Evolutionary conservation across 2,113 vertebrate species (phyloP).

Genomic region (Aegithalos caudatus): DNA sequence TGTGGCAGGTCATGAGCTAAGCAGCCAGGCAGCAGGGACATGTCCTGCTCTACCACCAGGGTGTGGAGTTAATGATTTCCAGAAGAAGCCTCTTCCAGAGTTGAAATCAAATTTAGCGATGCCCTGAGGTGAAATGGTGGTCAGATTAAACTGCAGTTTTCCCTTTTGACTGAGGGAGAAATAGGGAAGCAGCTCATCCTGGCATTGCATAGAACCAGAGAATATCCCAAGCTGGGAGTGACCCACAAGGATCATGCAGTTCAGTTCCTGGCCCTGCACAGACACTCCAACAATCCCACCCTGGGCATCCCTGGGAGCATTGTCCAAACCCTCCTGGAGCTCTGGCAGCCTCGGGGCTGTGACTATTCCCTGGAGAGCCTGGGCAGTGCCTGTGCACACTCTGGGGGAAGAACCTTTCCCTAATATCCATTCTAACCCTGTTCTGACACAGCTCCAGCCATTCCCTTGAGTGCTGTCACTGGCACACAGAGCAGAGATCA

Average conservation of each 20-base stretch:
- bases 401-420: background rate
- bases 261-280: background rate
- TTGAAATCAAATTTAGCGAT: accelerated
- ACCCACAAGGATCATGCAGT: no score
- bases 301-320: accelerated
- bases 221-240: background rate
- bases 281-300: background rate
- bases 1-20: background rate
- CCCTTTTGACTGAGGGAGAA: background rate
- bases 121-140: background rate
- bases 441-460: background rate
- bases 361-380: background rate
- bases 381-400: background rate
- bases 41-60: background rate
- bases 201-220: background rate
- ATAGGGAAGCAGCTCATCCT: background rate
- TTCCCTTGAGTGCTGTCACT: background rate
- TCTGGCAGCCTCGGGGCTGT: background rate
- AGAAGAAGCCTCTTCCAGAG: background rate
- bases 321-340: background rate
- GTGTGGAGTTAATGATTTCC: background rate
- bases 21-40: no score
- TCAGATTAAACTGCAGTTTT: background rate
- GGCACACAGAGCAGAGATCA: background rate
- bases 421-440: background rate